phyloP scores from a whole-genome alignment of 1,140 invertebrate genomes.

The Radopholus similis region DNA sequence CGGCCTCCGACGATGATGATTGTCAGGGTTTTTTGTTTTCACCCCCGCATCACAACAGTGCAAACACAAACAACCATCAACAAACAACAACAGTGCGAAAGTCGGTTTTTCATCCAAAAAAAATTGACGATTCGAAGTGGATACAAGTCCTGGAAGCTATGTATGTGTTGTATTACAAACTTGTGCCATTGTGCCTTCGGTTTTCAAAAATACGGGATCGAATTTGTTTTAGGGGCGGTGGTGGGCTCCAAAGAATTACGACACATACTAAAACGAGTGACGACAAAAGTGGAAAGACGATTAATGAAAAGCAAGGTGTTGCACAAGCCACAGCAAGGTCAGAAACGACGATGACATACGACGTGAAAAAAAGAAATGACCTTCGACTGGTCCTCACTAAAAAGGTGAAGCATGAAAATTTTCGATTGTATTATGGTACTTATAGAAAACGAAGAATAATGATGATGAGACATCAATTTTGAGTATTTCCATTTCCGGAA shows the following conservation, averaged over 20 bases:
- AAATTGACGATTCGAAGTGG: background rate
- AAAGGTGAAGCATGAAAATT: too few relatives aligned
- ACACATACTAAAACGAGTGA: background rate
- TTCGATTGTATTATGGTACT: background rate
- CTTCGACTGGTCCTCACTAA: background rate
- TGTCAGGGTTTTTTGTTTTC: conserved; percentile 1
- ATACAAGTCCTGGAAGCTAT: background rate
- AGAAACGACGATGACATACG: background rate
- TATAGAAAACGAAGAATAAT: background rate
- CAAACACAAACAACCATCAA: background rate
- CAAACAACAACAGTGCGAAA: background rate
- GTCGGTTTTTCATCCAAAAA: background rate
- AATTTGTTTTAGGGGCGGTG: too few relatives aligned
- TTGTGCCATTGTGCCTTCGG: background rate
- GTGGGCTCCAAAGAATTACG: background rate
- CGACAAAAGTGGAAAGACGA: background rate
- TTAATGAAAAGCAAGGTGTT: background rate
- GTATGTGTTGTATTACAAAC: background rate
- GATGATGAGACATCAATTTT: background rate
- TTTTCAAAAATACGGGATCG: background rate
- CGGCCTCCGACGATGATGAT: background rate
- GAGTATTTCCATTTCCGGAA: background rate
- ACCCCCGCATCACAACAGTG: background rate
- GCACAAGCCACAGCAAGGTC: too few relatives aligned
- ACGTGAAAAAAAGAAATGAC: background rate